phyloP scores from a whole-genome alignment of 2,888 invertebrate genomes.

The Xestoiulus laeticollis region DNA sequence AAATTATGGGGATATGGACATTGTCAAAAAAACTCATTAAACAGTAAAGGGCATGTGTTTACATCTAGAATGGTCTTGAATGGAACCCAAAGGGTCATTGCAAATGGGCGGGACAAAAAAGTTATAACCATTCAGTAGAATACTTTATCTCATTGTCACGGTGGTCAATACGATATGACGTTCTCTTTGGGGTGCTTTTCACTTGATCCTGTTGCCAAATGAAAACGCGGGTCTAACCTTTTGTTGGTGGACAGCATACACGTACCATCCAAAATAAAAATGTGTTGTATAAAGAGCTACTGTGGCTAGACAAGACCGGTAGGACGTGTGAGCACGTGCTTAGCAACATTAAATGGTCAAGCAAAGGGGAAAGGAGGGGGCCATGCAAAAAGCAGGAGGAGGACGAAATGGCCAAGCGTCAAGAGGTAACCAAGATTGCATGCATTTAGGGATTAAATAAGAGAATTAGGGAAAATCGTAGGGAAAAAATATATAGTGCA shows the following conservation, averaged over 20 bases:
- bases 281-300: neutral
- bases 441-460: slow-evolving; percentile 36
- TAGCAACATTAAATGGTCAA: slow-evolving; percentile 48
- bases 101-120: neutral
- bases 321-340: slow-evolving; percentile 47
- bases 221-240: neutral
- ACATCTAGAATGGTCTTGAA: neutral
- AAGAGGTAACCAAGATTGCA: slow-evolving; percentile 22
- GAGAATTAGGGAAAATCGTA: neutral
- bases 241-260: neutral
- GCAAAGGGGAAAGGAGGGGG: neutral
- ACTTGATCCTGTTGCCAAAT: neutral
- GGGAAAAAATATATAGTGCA: neutral
- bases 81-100: neutral
- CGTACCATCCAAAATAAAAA: neutral
- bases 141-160: neutral
- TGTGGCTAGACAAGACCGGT: slow-evolving; percentile 45
- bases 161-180: neutral
- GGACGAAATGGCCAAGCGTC: slow-evolving; percentile 23
- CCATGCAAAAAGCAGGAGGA: neutral
- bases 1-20: neutral
- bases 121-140: neutral
- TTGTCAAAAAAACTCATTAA: neutral
- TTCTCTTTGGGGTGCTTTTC: neutral
- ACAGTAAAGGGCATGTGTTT: neutral